A percentile compares a stretch with the other conserved stretches of the same genome.
Conservation (phyloP, 64 coral and sea anemone genomes). For the Hydrozoanthus tunicans region DNA sequence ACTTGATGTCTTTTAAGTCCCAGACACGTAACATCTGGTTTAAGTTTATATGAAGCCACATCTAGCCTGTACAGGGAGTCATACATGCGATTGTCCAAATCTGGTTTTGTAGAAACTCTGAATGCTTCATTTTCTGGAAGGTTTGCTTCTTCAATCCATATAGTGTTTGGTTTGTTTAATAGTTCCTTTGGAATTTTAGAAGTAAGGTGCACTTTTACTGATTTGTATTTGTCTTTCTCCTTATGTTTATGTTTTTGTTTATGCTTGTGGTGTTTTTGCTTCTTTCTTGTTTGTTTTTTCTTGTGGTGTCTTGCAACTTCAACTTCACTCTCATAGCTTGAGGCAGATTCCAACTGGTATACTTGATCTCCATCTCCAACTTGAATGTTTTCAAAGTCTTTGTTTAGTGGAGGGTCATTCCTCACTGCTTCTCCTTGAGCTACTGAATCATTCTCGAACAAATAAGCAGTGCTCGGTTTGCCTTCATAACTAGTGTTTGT, state of each 20-base stretch:
- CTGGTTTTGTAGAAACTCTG: slow-evolving; percentile 81
- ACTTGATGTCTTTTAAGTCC: slow-evolving; percentile 73
- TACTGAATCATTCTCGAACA: neutral
- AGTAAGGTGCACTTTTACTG: neutral
- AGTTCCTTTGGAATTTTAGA: slow-evolving; percentile 51
- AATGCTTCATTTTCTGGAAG: slow-evolving; percentile 77
- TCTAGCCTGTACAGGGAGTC: slow-evolving; percentile 84
- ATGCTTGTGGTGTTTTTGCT: slow-evolving; percentile 58
- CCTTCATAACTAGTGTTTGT: slow-evolving; percentile 50
- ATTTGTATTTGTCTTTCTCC: slow-evolving; percentile 43
- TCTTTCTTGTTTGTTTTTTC: slow-evolving; percentile 57
- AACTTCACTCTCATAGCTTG: neutral
- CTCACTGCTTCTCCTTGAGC: neutral
- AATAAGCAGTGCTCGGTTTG: neutral
- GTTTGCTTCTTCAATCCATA: slow-evolving; percentile 89
- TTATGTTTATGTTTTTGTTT: slow-evolving; percentile 79
- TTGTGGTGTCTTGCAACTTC: neutral
- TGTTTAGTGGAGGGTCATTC: neutral
- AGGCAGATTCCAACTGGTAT: neutral
- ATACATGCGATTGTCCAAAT: slow-evolving; percentile 85
- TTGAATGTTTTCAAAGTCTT: neutral
- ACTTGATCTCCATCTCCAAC: neutral
- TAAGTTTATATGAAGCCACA: slow-evolving; percentile 84
- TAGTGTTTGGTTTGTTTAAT: slow-evolving; percentile 61
- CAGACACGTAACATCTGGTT: slow-evolving; percentile 65